These are phyloP conservation scores for Latheticus oryzae DNA, from an alignment of 2,888 invertebrate species.

Conservation along the genomic window DNA sequence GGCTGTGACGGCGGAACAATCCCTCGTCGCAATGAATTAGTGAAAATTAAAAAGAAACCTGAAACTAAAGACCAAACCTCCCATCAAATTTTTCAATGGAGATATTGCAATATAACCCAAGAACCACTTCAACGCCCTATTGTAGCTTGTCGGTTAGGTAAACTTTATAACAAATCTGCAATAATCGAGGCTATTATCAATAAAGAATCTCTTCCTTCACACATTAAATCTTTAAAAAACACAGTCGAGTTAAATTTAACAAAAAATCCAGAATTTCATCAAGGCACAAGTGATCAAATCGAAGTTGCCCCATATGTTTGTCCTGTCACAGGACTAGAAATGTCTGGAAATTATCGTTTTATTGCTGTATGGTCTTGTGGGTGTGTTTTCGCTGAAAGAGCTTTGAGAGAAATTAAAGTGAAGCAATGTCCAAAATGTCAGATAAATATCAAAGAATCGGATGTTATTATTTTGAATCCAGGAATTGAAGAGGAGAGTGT, in stretches of 20 bases:
- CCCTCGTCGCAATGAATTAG: conserved; percentile 78
- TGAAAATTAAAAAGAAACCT: conserved; percentile 76
- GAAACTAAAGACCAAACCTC: conserved; percentile 95
- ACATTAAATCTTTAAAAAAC: conserved; percentile 86
- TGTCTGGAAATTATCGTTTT: conserved; percentile 93
- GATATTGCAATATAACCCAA: conserved; percentile 92
- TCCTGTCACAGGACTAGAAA: conserved; percentile 93
- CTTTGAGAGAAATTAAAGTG: conserved; percentile 87
- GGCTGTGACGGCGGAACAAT: conserved; percentile 86
- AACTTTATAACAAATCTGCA: conserved; percentile 93
- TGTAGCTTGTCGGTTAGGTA: conserved; percentile 91
- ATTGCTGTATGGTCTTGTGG: conserved; percentile 92
- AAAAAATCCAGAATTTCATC: conserved; percentile 86
- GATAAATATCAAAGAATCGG: conserved; percentile 78
- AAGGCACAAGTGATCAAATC: conserved; percentile 79
- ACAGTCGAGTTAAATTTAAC: conserved; percentile 78
- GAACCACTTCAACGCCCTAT: conserved; percentile 86
- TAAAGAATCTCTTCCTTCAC: conserved; percentile 77
- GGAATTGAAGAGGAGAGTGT: conserved; percentile 79
- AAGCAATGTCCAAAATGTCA: conserved; percentile 75
- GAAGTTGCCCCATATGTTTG: conserved; percentile 90
- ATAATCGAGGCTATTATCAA: conserved; percentile 92
- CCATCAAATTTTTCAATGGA: conserved; percentile 93
- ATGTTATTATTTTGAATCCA: conserved; percentile 88
- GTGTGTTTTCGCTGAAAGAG: conserved; percentile 95